A percentile compares a stretch with the other conserved stretches of the same genome.
Evolutionary conservation across 64 coral and sea anemone species (phyloP).

Genomic region (Stylophora pistillata): DNA sequence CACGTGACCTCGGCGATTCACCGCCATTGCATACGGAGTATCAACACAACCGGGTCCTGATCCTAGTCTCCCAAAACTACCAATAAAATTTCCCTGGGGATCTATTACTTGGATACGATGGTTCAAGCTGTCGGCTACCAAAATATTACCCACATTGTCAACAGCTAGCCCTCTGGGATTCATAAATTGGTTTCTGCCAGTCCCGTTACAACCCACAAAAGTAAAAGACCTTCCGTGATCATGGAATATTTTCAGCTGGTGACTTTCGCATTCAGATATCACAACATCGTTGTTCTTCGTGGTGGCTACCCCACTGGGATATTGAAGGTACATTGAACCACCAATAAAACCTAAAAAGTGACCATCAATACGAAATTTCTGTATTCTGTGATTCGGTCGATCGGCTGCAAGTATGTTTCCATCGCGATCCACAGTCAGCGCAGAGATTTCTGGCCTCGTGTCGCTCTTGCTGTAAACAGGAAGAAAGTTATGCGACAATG

Average conservation of each 20-base stretch:
- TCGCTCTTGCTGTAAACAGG: conserved; percentile 81
- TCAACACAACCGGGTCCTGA: conserved; percentile 78
- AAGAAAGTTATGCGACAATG: conserved; percentile 81
- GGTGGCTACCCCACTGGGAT: conserved; percentile 78
- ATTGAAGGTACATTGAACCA: conserved; percentile 62
- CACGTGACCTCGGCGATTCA: conserved; percentile 76
- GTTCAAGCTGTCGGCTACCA: conserved; percentile 78
- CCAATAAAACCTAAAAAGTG: conserved; percentile 90
- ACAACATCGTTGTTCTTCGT: conserved; percentile 75
- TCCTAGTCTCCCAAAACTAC: conserved; percentile 76
- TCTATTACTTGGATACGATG: conserved; percentile 86
- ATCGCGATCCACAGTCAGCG: conserved; percentile 71
- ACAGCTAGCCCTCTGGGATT: conserved; percentile 68
- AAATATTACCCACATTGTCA: conserved; percentile 68
- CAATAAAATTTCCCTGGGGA: conserved; percentile 61
- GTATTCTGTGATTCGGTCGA: conserved; percentile 73
- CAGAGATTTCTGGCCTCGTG: conserved; percentile 73
- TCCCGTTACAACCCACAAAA: conserved; percentile 54
- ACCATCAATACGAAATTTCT: conserved; percentile 88
- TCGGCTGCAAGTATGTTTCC: conserved; percentile 71
- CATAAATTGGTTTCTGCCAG: conserved; percentile 71
- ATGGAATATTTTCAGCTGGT: conserved; percentile 73
- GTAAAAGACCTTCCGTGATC: conserved; percentile 57
- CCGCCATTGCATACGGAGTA: conserved; percentile 80
- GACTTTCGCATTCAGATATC: conserved; percentile 72